Base-by-base conservation (phyloP, 2,888 invertebrate genomes). In the Elegia similella region DNA sequence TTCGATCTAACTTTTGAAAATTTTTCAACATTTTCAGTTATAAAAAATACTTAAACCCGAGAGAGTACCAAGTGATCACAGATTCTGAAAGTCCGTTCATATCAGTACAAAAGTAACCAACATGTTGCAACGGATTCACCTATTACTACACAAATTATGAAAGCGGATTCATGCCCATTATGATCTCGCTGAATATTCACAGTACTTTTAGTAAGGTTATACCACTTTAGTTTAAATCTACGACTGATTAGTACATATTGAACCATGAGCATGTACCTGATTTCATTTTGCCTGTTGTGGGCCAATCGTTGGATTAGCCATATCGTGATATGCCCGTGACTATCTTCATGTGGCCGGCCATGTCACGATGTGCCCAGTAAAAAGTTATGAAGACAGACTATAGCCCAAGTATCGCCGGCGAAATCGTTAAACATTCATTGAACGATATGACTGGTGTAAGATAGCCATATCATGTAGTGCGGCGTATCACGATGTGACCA, bases 1-100 rank as follows among this genome's bases (percentile, higher is more conserved):
- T 68, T 70, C 67, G 59, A 59, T 67, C 65, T 72, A 72, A 70
- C 62, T 73, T 78, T 76, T 75, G 72, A 77, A 78, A 66, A 67
- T 69, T 72, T n/a, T 75, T 72, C 65, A 70, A 74, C 64, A 76
- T 80, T 78, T 82, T 79, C 74, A 81, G 78, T 74, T 85, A 83
- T 81, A 79, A 84, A 84, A 86, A 85, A 84, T 81, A 84, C 86
- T 87, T 88, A 86, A 87, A 79, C 84, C 80, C 81, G 78, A 90
- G 88, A 90, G 91, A 91, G 91, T 91, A 91, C 90, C 86, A 89
- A 82, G 86, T 89, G 86, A 90, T 91, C 90, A 91, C 90, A 90
- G 90, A 90, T 90, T 88, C 77, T 81, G 86, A 88, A 81, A 81
- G 68, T 83, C 88, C 88, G 88, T 75, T 83, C 82, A 76, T 80